phyloP scores from a whole-genome alignment of 2,113 vertebrate species.

The Rhinopomastus cyanomelas region DNA sequence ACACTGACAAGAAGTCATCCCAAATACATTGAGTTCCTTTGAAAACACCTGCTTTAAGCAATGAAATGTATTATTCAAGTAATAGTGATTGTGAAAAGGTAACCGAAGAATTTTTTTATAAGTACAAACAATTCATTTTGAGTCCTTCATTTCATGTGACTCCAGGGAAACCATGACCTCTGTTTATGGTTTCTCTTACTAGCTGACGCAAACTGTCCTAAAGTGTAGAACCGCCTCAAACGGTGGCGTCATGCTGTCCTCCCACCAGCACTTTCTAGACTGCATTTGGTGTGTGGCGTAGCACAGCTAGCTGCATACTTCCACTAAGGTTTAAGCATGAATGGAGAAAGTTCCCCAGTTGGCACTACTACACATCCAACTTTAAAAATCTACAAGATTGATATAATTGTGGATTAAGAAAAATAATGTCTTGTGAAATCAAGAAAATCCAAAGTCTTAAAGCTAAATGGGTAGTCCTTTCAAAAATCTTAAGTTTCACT shows the following conservation, averaged over 20 bases:
- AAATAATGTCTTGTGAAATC: background rate
- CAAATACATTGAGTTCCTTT: background rate
- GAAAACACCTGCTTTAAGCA: background rate
- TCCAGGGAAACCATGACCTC: background rate
- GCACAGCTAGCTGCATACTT: background rate
- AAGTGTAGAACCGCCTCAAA: background rate
- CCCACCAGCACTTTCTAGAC: background rate
- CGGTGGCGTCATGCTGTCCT: background rate
- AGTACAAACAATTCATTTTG: background rate
- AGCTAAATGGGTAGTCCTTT: background rate
- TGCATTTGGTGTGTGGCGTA: background rate
- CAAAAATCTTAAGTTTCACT: background rate
- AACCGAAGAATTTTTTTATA: background rate
- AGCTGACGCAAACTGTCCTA: background rate
- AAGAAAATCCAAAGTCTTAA: background rate
- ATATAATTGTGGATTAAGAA: background rate
- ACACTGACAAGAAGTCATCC: background rate
- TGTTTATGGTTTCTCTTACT: background rate
- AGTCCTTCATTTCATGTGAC: background rate
- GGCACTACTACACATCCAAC: background rate
- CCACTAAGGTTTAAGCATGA: background rate
- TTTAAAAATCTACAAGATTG: background rate
- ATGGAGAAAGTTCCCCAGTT: background rate
- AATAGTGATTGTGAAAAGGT: background rate
- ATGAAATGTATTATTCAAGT: background rate